Base-by-base conservation (phyloP, 2,113 vertebrate species). In the Neolamprologus longior region DNA sequence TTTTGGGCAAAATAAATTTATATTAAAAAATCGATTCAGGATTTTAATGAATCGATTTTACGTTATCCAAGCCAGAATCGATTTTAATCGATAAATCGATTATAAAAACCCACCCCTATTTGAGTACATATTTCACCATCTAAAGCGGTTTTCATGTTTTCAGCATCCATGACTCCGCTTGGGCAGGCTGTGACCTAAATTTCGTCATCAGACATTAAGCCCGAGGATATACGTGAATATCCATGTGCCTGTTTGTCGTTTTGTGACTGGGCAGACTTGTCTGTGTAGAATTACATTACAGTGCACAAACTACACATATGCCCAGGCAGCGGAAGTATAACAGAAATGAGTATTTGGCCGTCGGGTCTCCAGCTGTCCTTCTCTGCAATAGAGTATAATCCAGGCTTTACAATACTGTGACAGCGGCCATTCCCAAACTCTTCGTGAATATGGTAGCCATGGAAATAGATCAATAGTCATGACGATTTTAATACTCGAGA, bases 91-190 rank as follows among this genome's bases (percentile, higher is more conserved):
- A n/a, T n/a, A n/a, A n/a, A n/a, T n/a, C n/a, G n/a, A n/a, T n/a
- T n/a, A n/a, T n/a, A n/a, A n/a, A n/a, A n/a, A n/a, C n/a, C n/a
- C n/a, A n/a, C n/a, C n/a, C n/a, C n/a, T n/a, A n/a, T n/a, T n/a
- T n/a, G n/a, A n/a, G n/a, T n/a, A n/a, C 40, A 26, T 73, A 45
- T 45, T 68, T 73, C 40, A 73, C 37, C 68, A 73, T 73, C 37
- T 66, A 35, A 66, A 66, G 61, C 17, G 3, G 6, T 66, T 66
- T 66, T 66, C 17, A 37, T 37, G 11, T 7, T 40, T 37, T 40
- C 4, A 37, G 0, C 33, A 40, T 68, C n/a, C 63, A 14, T n/a
- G 17, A 68, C 31, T 68, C 35, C 11, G 7, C 35, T 68, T 40
- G 7, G 63, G 33, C 31, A 35, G 9, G 2, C 61, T 12, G 33